phyloP scores from a whole-genome alignment of 2,797 vertebrate genomes.

The Adelosebastes latens region DNA sequence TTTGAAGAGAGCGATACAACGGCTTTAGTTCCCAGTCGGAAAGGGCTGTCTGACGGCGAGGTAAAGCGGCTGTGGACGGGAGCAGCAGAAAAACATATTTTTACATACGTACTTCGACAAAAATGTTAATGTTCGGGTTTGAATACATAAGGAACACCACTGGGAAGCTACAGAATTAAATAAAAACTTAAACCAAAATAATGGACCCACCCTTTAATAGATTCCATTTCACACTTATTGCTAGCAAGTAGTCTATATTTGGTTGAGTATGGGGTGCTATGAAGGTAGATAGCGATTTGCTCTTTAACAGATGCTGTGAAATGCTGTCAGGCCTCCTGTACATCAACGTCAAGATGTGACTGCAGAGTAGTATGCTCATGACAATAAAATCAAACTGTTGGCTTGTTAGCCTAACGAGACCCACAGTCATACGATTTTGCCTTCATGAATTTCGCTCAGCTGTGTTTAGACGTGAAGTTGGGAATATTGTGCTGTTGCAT shows the following conservation, averaged over 20 bases:
- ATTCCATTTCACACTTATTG: neutral
- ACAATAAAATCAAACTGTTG: neutral
- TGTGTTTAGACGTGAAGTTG: constrained; percentile 30
- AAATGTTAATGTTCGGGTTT: neutral
- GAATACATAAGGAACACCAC: neutral
- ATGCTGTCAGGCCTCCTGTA: neutral
- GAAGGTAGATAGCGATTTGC: neutral
- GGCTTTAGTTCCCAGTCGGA: too few relatives aligned
- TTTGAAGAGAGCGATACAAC: too few relatives aligned
- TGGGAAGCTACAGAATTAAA: neutral
- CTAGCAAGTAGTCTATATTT: neutral
- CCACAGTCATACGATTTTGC: neutral
- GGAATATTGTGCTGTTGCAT: constrained; percentile 46
- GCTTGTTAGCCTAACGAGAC: neutral
- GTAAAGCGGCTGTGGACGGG: rapidly evolving
- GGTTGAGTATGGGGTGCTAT: neutral
- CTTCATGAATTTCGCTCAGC: constrained; percentile 25
- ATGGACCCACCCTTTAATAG: neutral
- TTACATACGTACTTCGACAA: neutral
- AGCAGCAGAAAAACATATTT: too few relatives aligned
- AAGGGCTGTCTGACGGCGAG: too few relatives aligned
- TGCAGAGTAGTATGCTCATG: neutral
- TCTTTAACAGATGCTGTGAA: neutral
- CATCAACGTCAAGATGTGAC: neutral
- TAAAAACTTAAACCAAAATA: neutral